A percentile compares a stretch with the other conserved stretches of the same genome.
Evolutionary conservation across 2,113 vertebrate genomes (phyloP).

Genomic region (Cebidichthys violaceus): DNA sequence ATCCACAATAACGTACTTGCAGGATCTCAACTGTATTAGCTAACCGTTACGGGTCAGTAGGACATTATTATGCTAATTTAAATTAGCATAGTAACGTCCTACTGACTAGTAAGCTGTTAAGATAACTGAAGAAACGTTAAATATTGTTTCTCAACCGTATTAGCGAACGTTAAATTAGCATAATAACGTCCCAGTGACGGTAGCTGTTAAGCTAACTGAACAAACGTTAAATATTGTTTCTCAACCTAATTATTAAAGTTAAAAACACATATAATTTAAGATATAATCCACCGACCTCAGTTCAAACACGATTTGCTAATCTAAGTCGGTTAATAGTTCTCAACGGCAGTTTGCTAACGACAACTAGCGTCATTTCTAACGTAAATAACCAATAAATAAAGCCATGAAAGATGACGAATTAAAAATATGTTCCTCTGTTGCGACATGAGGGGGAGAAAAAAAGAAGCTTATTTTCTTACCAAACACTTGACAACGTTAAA

Average conservation of each 20-base stretch:
- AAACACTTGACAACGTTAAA: neutral
- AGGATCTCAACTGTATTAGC: neutral
- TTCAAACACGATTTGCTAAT: neutral
- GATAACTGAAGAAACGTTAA: neutral
- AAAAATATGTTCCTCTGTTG: neutral
- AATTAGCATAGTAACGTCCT: neutral
- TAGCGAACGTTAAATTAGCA: too few relatives aligned
- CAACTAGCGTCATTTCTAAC: neutral
- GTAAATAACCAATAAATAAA: neutral
- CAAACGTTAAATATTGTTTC: too few relatives aligned
- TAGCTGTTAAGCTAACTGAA: neutral
- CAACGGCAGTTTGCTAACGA: neutral
- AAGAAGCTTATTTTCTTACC: constrained; percentile 27
- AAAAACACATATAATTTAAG: neutral
- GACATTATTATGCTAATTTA: too few relatives aligned
- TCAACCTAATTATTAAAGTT: neutral
- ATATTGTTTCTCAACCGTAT: too few relatives aligned
- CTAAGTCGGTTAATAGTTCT: neutral
- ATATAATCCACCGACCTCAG: too few relatives aligned
- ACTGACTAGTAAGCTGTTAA: neutral
- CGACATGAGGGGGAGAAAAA: neutral
- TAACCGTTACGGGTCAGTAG: too few relatives aligned
- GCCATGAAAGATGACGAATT: rapidly evolving
- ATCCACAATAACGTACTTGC: neutral
- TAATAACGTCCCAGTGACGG: neutral